A percentile compares a stretch with the other conserved stretches of the same genome.
Conservation (phyloP, 2,888 invertebrate species). For the Sarcophaga rosellei region DNA sequence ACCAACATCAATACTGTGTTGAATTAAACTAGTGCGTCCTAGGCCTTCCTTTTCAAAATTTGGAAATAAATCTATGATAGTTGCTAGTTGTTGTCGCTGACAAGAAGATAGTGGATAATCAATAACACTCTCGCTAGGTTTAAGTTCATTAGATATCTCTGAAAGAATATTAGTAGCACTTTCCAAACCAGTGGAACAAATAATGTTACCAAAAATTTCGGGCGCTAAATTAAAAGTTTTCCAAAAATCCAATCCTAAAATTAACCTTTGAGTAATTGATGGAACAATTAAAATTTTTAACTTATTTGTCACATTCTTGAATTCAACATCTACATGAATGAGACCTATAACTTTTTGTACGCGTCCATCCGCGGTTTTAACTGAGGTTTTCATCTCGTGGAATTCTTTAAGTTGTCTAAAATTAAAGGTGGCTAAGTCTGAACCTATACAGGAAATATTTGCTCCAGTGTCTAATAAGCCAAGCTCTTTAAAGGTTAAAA, state of each 20-base stretch:
- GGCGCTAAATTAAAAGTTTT: background rate
- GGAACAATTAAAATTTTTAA: too few species aligned
- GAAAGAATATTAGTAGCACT: too few species aligned
- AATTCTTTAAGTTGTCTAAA: background rate
- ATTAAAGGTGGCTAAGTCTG: background rate
- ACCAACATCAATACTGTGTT: constrained; percentile 56
- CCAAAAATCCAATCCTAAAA: constrained; percentile 29
- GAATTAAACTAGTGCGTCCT: constrained; percentile 46
- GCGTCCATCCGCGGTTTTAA: too few species aligned
- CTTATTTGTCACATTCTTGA: background rate
- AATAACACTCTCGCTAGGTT: background rate
- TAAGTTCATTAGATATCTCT: background rate
- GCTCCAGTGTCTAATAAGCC: background rate
- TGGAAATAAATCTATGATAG: background rate
- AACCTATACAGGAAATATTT: background rate
- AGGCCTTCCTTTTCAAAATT: background rate
- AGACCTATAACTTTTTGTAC: too few species aligned
- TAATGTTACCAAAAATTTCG: background rate
- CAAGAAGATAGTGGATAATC: background rate
- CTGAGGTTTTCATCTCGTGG: too few species aligned
- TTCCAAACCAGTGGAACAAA: background rate
- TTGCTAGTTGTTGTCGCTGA: background rate
- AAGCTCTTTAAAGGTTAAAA: background rate
- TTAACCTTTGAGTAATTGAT: too few species aligned
- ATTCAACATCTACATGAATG: background rate